Evolutionary conservation across 2,888 invertebrate species (phyloP).

Genomic region (Ommatoiulus sabulosus): DNA sequence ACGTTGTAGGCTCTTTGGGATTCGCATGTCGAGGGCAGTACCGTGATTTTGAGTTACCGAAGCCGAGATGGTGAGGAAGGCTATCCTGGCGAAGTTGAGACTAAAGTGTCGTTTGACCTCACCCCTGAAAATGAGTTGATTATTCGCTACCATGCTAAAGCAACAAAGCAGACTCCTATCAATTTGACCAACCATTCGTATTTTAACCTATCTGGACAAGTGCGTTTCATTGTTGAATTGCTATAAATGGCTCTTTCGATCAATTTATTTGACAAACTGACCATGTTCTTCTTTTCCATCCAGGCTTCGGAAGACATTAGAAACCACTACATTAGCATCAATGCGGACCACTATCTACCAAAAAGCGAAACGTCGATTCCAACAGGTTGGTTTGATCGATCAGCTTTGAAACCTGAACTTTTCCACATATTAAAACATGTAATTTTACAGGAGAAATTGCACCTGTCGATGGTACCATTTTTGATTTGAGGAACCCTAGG

Average conservation of each 20-base stretch:
- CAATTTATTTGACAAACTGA: background rate
- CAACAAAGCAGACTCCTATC: constrained; percentile 83
- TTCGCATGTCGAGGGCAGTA: constrained; percentile 73
- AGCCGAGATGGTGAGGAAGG: constrained; percentile 87
- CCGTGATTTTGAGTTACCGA: constrained; percentile 79
- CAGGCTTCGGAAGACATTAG: constrained; percentile 64
- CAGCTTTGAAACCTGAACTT: constrained; percentile 72
- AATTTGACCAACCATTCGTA: constrained; percentile 90
- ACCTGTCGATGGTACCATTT: constrained; percentile 77
- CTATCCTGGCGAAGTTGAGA: constrained; percentile 85
- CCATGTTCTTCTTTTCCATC: constrained; percentile 55
- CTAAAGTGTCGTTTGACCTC: constrained; percentile 78
- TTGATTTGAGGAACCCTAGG: constrained; percentile 79
- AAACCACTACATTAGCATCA: constrained; percentile 64
- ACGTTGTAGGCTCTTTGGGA: constrained; percentile 77
- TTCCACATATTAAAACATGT: constrained; percentile 13
- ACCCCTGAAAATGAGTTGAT: constrained; percentile 79
- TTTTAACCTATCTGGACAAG: constrained; percentile 94
- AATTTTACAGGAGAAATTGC: constrained; percentile 75
- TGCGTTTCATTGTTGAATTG: constrained; percentile 65
- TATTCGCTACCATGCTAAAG: constrained; percentile 80
- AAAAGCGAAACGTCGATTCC: constrained; percentile 55
- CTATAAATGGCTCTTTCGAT: too few relatives aligned
- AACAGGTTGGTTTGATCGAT: constrained; percentile 67
- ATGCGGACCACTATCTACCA: constrained; percentile 59